Conservation (phyloP, 23 tunicate species). For the Styela plicata region DNA sequence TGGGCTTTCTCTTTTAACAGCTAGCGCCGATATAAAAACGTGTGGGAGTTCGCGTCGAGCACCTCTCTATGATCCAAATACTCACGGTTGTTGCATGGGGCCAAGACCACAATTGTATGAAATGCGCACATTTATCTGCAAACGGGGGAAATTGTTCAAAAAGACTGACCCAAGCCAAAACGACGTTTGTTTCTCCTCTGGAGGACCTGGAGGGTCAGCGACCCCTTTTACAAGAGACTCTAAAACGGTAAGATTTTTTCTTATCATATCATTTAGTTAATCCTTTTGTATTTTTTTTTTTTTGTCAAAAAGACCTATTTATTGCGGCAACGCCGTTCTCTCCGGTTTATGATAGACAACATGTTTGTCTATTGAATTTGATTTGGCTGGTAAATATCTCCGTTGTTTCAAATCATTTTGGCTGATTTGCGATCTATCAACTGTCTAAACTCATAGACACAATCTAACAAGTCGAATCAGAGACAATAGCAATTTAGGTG, state of each 20-base stretch:
- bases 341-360: neutral
- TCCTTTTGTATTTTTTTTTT: too few species aligned
- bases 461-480: too few species aligned
- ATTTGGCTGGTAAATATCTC: too few species aligned
- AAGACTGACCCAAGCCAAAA: slow-evolving; percentile 16
- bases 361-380: too few species aligned
- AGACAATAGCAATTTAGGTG: too few species aligned
- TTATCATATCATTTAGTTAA: neutral
- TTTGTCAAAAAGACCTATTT: neutral
- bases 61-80: slow-evolving; percentile 1
- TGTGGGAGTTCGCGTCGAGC: neutral
- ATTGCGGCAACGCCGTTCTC: neutral
- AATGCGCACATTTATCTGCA: neutral
- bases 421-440: too few species aligned
- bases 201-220: neutral
- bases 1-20: slow-evolving; percentile 6
- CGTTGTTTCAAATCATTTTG: too few species aligned
- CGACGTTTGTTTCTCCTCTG: slow-evolving; percentile 1
- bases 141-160: neutral
- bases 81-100: slow-evolving; percentile 31
- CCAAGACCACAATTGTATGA: slow-evolving; percentile 8
- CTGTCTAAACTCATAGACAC: too few species aligned
- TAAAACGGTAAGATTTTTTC: neutral
- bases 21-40: neutral
- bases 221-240: slow-evolving; percentile 6